A percentile compares a stretch with the other conserved stretches of the same genome.
phyloP scores from a whole-genome alignment of 2,888 invertebrate species.

The Temnothorax unifasciatus region DNA sequence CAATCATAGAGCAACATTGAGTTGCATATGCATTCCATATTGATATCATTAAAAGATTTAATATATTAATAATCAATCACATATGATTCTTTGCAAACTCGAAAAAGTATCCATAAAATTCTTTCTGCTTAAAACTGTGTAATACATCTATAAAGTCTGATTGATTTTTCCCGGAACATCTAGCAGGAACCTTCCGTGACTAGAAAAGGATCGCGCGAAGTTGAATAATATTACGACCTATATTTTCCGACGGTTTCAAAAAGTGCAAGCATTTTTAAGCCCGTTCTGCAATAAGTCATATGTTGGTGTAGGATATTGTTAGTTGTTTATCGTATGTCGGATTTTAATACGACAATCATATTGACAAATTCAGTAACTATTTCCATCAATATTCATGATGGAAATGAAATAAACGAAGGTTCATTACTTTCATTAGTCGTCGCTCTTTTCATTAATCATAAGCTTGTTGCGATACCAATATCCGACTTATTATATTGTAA shows the following conservation, averaged over 20 bases:
- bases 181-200: background rate
- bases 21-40: background rate
- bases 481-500: too few species aligned
- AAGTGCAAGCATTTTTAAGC: conserved; percentile 5
- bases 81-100: background rate
- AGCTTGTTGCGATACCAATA: too few species aligned
- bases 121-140: background rate
- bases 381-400: too few species aligned
- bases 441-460: too few species aligned
- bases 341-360: background rate
- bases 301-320: background rate
- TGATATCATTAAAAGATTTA: background rate
- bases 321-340: background rate
- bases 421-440: too few species aligned
- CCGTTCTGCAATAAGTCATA: background rate
- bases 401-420: too few species aligned
- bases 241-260: background rate
- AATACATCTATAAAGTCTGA: background rate
- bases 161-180: background rate
- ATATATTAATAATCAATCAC: background rate
- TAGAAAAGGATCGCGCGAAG: conserved; percentile 10
- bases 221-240: background rate
- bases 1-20: background rate
- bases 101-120: background rate
- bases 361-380: too few species aligned